Conservation (phyloP, 2,888 invertebrate species). For the Pomacea canaliculata region DNA sequence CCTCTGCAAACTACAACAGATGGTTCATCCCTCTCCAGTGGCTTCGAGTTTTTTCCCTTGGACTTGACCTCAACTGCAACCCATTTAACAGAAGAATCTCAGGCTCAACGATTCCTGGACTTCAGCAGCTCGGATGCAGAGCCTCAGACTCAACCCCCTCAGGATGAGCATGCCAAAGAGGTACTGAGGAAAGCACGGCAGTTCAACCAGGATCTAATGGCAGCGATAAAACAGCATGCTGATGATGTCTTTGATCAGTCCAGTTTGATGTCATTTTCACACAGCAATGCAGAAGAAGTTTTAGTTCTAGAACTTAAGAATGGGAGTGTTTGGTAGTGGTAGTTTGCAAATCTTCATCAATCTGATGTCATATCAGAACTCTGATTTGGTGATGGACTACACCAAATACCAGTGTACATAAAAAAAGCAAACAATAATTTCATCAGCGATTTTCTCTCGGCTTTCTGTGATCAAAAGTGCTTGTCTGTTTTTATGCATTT, state of each 20-base stretch:
- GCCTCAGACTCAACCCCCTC: background rate
- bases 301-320: no score
- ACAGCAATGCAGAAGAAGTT: background rate
- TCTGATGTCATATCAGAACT: no score
- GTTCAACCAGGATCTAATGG: constrained; percentile 21
- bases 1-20: background rate
- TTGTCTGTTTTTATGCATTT: no score
- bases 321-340: no score
- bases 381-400: no score
- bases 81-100: constrained; percentile 12
- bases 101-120: constrained; percentile 14
- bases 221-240: constrained; percentile 15
- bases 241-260: constrained; percentile 23
- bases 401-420: no score
- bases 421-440: no score
- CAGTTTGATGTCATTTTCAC: constrained; percentile 9
- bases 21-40: constrained; percentile 5
- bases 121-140: background rate
- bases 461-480: no score
- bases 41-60: constrained; percentile 11
- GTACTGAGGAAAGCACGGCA: constrained; percentile 17
- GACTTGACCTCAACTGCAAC: constrained; percentile 14
- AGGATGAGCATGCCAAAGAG: background rate
- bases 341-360: no score
- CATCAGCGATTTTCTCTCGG: no score